These are phyloP conservation scores for Mobula birostris DNA, from an alignment of 2,113 vertebrate species.

Conservation along the genomic window DNA sequence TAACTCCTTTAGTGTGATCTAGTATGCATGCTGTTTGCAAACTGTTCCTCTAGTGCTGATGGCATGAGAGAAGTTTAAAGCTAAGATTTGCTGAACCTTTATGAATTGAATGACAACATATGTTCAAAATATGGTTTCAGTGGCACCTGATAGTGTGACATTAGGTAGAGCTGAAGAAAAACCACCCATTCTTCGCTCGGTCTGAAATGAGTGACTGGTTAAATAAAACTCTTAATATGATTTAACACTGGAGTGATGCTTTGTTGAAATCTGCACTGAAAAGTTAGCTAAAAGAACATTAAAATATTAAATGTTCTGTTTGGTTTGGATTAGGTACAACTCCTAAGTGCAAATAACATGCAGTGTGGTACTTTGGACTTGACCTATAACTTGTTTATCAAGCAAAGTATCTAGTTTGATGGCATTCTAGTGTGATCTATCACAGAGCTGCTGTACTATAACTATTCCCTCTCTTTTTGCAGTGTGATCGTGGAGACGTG, in stretches of 20 bases:
- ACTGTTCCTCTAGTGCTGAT: neutral
- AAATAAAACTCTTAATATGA: neutral
- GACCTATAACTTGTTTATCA: neutral
- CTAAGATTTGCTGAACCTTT: neutral
- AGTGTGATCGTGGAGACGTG: conserved; percentile 10
- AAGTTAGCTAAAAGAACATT: neutral
- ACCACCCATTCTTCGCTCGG: too few species aligned
- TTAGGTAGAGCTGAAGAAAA: neutral
- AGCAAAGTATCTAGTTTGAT: neutral
- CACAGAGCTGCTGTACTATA: neutral
- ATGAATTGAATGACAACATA: neutral
- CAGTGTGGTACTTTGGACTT: conserved; percentile 5
- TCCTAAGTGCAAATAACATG: neutral
- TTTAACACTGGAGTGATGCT: neutral
- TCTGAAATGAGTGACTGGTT: neutral
- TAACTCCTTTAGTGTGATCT: neutral
- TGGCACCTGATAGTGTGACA: neutral
- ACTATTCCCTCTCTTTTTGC: conserved; percentile 5
- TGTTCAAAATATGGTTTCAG: neutral
- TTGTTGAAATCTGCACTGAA: neutral
- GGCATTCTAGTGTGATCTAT: neutral
- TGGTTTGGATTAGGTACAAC: neutral
- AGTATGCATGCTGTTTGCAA: neutral
- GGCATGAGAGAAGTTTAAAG: neutral
- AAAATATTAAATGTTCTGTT: neutral